phyloP scores from a whole-genome alignment of 2,797 vertebrate species.

The Balearica regulorum region DNA sequence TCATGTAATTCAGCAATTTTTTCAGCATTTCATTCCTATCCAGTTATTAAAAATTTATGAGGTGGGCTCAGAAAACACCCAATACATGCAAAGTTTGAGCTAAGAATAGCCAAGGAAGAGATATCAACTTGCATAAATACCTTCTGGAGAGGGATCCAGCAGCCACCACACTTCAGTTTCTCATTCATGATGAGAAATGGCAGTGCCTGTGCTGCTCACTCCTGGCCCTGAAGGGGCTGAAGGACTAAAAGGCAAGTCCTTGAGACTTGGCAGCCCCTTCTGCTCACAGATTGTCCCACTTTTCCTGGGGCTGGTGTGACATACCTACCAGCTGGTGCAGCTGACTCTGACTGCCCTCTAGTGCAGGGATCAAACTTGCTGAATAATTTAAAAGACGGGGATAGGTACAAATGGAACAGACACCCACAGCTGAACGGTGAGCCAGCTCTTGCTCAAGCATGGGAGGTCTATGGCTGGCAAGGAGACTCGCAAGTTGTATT shows the following conservation, averaged over 20 bases:
- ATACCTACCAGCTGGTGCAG: constrained; percentile 7
- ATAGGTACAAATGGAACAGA: not conserved
- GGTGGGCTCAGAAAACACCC: not conserved
- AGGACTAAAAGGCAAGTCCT: not conserved
- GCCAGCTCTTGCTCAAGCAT: not conserved
- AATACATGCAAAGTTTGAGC: not conserved
- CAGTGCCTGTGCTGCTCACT: not conserved
- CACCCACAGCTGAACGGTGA: not conserved
- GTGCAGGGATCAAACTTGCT: constrained; percentile 30
- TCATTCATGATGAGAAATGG: not conserved
- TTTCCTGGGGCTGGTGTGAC: not conserved
- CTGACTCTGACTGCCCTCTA: constrained; percentile 60
- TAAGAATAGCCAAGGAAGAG: not conserved
- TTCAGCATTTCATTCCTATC: not conserved
- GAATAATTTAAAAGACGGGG: not conserved
- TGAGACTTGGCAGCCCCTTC: not conserved
- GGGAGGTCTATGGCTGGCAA: not conserved
- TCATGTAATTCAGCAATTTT: not conserved
- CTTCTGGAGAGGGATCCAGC: not conserved
- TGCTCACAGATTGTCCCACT: not conserved
- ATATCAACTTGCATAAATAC: not conserved
- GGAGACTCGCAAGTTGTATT: not conserved
- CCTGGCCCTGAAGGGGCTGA: not conserved
- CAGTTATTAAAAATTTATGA: not conserved
- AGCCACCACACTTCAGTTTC: not conserved